Evolutionary conservation across 2,888 invertebrate species (phyloP).

Genomic region (Charanyca ferruginea): DNA sequence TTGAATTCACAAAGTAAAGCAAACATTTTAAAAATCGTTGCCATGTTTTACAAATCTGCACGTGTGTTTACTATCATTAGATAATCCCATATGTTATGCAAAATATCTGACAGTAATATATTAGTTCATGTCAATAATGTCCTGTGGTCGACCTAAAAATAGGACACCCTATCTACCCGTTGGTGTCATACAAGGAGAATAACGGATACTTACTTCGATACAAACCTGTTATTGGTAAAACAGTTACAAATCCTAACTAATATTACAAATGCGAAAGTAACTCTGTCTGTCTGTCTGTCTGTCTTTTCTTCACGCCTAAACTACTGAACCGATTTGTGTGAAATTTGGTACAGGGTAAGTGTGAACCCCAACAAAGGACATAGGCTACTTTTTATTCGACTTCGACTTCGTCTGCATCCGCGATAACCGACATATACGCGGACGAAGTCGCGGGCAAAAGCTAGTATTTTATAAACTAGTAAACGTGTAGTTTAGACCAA

Average conservation of each 20-base stretch:
- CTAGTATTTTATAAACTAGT: not conserved
- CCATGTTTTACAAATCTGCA: not conserved
- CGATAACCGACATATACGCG: too few relatives aligned
- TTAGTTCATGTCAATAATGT: slow-evolving; percentile 36
- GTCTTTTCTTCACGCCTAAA: too few relatives aligned
- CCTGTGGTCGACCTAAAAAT: slow-evolving; percentile 46
- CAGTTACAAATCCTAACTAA: too few relatives aligned
- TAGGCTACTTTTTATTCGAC: too few relatives aligned
- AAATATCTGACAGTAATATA: slow-evolving; percentile 15
- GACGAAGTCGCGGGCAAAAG: too few relatives aligned
- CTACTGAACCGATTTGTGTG: too few relatives aligned
- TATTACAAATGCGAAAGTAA: too few relatives aligned
- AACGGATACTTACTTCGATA: slow-evolving; percentile 25
- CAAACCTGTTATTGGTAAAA: slow-evolving; percentile 9
- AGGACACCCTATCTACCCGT: slow-evolving; percentile 32
- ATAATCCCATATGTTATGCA: slow-evolving; percentile 8
- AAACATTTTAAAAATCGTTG: not conserved
- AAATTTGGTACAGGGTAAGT: too few relatives aligned
- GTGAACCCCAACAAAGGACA: too few relatives aligned
- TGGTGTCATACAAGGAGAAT: slow-evolving; percentile 31
- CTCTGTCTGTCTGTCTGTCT: too few relatives aligned
- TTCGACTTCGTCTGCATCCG: too few relatives aligned
- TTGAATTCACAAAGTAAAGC: not conserved
- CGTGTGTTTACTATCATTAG: not conserved
- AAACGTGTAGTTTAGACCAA: too few relatives aligned